Base-by-base conservation (phyloP, 2,888 invertebrate genomes). In the Conomelus anceps region DNA sequence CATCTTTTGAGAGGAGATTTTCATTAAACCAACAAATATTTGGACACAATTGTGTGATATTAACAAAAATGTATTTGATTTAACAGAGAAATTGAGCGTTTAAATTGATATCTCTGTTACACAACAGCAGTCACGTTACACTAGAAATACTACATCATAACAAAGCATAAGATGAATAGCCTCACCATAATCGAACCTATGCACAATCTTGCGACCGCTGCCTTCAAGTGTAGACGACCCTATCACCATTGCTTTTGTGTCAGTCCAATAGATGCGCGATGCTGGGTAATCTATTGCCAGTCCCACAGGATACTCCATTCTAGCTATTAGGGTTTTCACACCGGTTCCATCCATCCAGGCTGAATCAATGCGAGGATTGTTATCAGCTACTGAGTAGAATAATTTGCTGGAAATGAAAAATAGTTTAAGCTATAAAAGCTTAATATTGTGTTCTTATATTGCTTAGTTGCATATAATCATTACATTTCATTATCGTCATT, bases 201-300 rank as follows among this genome's bases (percentile, higher is more conserved):
- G 94, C 0, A 96, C 94, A 3, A 95, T 92, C 90, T 94, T 94
- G 84, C 97, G 94, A 92, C 96, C 96, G 89, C 94, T 94, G 90
- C 97, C 97, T 92, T 96, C 96, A 22, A 96, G 93, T 22, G 94
- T 94, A 88, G 96, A 94, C 85, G 95, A 95, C 93, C 97, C 96
- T 89, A 98, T 94, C 22, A 95, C 95, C 91, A 95, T 95, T 91
- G 95, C 95, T 93, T 97, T 97, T n/a, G 96, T 95, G 94, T 98
- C 98, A 17, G 96, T 95, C 96, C 97, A 97, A 94, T 98, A 98
- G 3, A 98, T 93, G 7, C 98, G 94, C n/a, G 94, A 94, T 0
- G 96, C 96, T 0, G 96, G 95, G 92, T 95, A 95, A 93, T 97
- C 97, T 89, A 98, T 94, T 6, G 97, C 96, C 86, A 98, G 94